Evolutionary conservation across 2,888 invertebrate species (phyloP).

Genomic region (Cephonodes hylas): DNA sequence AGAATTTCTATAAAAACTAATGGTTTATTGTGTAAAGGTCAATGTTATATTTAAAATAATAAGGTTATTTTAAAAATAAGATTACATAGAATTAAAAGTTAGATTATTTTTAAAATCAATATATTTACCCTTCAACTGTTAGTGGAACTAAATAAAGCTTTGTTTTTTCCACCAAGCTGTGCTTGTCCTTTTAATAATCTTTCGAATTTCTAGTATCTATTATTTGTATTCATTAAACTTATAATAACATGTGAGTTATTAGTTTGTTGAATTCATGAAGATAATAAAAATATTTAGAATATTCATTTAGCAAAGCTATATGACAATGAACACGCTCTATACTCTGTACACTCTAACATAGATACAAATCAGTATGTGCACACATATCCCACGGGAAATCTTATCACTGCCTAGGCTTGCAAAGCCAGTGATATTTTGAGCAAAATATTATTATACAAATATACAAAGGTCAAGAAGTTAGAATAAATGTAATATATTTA

Average conservation of each 20-base stretch:
- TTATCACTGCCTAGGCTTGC: slow-evolving; percentile 49
- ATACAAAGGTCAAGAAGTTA: slow-evolving; percentile 20
- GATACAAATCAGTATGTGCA: not conserved
- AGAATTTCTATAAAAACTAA: too few relatives aligned
- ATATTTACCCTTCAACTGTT: too few relatives aligned
- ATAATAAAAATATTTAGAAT: not conserved
- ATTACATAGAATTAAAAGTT: too few relatives aligned
- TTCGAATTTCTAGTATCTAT: too few relatives aligned
- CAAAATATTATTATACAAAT: slow-evolving; percentile 11
- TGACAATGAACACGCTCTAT: not conserved
- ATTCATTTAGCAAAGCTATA: not conserved
- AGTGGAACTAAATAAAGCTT: too few relatives aligned
- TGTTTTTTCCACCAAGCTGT: too few relatives aligned
- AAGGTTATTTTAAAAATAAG: too few relatives aligned
- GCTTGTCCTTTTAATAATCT: too few relatives aligned
- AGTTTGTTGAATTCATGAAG: not conserved
- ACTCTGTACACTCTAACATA: not conserved
- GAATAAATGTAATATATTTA: slow-evolving; percentile 13
- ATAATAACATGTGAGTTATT: not conserved
- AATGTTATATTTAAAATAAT: too few relatives aligned
- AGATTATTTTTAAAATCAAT: too few relatives aligned
- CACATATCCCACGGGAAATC: slow-evolving; percentile 33
- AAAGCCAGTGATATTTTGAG: slow-evolving; percentile 48
- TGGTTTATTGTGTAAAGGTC: too few relatives aligned
- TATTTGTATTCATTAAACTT: too few relatives aligned